phyloP scores from a whole-genome alignment of 2,797 vertebrate genomes.

The Lagodon rhomboides region DNA sequence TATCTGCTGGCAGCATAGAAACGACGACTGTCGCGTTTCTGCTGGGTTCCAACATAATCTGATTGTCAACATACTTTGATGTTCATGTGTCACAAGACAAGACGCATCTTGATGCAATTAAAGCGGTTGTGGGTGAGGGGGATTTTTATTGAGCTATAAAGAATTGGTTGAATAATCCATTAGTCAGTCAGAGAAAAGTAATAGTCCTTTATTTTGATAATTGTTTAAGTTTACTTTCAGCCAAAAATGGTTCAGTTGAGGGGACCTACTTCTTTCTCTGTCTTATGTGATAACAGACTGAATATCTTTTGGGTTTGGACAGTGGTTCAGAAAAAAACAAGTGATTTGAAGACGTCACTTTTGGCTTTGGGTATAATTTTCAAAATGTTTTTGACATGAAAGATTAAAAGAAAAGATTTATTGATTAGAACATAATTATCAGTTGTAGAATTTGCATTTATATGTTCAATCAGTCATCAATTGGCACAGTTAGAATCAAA shows the following conservation, averaged over 20 bases:
- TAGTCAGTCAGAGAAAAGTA: too few relatives aligned
- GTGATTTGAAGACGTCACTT: too few relatives aligned
- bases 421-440: neutral
- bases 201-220: neutral
- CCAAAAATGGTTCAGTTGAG: neutral
- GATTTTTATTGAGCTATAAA: neutral
- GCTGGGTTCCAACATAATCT: neutral
- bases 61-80: neutral
- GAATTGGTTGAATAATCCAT: too few relatives aligned
- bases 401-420: too few relatives aligned
- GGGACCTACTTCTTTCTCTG: neutral
- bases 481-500: too few relatives aligned
- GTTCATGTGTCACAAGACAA: slow-evolving; percentile 4
- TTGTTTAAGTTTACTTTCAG: neutral
- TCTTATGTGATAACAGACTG: neutral
- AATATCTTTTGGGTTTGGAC: too few relatives aligned
- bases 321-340: too few relatives aligned
- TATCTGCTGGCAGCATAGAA: neutral
- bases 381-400: too few relatives aligned
- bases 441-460: neutral
- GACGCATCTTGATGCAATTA: neutral
- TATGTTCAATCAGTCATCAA: neutral
- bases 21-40: neutral
- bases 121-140: too few relatives aligned
- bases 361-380: too few relatives aligned